phyloP scores from a whole-genome alignment of 2,113 vertebrate genomes.

The Scartelaos histophorus region DNA sequence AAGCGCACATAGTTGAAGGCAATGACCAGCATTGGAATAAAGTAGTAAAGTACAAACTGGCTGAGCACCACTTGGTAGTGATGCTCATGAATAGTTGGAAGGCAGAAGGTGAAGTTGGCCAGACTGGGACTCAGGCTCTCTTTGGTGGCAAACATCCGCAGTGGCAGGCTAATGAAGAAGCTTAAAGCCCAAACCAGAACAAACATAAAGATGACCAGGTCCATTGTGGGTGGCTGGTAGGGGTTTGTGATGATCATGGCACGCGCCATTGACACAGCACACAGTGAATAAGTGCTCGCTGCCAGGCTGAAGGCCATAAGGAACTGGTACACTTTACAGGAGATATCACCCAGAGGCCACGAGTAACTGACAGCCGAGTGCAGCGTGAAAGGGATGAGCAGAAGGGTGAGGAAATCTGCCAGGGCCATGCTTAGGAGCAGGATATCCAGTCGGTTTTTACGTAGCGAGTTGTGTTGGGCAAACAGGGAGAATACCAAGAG shows the following conservation, averaged over 20 bases:
- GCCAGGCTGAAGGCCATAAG: slow-evolving; percentile 75
- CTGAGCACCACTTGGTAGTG: slow-evolving; percentile 74
- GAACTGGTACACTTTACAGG: slow-evolving; percentile 81
- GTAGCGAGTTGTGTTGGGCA: slow-evolving; percentile 72
- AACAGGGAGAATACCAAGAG: slow-evolving; percentile 78
- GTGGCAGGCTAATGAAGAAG: slow-evolving; percentile 73
- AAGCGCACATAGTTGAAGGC: slow-evolving; percentile 75
- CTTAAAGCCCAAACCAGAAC: slow-evolving; percentile 72
- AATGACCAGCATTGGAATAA: slow-evolving; percentile 74
- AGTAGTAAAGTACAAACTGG: slow-evolving; percentile 77
- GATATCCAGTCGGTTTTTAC: slow-evolving; percentile 75
- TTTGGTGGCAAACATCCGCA: slow-evolving; percentile 71
- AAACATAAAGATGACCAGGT: slow-evolving; percentile 70
- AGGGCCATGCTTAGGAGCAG: slow-evolving; percentile 78
- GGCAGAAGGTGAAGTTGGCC: slow-evolving; percentile 66
- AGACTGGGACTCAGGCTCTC: slow-evolving; percentile 51
- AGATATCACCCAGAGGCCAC: slow-evolving; percentile 72
- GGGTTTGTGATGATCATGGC: slow-evolving; percentile 73
- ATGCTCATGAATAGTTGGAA: slow-evolving; percentile 71
- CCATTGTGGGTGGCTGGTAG: slow-evolving; percentile 65
- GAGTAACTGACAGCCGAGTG: slow-evolving; percentile 68
- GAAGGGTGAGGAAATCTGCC: slow-evolving; percentile 76
- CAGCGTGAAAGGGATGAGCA: slow-evolving; percentile 76
- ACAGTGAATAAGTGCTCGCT: slow-evolving; percentile 80
- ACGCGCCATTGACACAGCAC: slow-evolving; percentile 74